phyloP scores from a whole-genome alignment of 2,797 vertebrate species.

The Acipenser oxyrinchus region DNA sequence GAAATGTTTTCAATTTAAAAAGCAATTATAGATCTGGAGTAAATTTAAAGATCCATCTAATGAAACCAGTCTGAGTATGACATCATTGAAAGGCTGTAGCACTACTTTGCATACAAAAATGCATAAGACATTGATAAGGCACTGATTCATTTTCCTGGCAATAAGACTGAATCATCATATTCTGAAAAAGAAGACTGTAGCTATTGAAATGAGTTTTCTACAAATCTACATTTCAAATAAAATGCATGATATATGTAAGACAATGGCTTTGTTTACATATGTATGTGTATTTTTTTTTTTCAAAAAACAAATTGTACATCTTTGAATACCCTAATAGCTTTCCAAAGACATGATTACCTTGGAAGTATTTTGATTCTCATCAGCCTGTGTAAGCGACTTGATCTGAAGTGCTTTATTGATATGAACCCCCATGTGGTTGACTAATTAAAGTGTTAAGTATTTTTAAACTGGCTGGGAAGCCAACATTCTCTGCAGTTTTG shows the following conservation, averaged over 20 bases:
- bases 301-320: no score
- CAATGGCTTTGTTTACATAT: no score
- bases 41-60: constrained; percentile 4
- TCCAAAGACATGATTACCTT: constrained; percentile 9
- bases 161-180: not conserved
- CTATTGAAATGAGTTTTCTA: not conserved
- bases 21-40: constrained; percentile 3
- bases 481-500: constrained; percentile 11
- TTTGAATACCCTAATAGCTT: no score
- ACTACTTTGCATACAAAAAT: constrained; percentile 21
- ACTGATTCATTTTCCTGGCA: not conserved
- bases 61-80: constrained; percentile 27
- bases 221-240: no score
- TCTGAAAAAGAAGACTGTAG: not conserved
- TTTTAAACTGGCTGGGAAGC: constrained; percentile 25
- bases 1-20: constrained; percentile 13
- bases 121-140: not conserved
- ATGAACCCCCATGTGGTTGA: not conserved
- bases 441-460: constrained; percentile 28
- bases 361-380: not conserved
- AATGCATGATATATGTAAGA: no score
- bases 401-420: constrained; percentile 8
- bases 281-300: no score
- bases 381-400: not conserved
- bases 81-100: constrained; percentile 25